Percentiles rank a stretch among this genome's conserved stretches.
Evolutionary conservation across 1,140 invertebrate species (phyloP).

Genomic region (Panagrolaimus sp.): DNA sequence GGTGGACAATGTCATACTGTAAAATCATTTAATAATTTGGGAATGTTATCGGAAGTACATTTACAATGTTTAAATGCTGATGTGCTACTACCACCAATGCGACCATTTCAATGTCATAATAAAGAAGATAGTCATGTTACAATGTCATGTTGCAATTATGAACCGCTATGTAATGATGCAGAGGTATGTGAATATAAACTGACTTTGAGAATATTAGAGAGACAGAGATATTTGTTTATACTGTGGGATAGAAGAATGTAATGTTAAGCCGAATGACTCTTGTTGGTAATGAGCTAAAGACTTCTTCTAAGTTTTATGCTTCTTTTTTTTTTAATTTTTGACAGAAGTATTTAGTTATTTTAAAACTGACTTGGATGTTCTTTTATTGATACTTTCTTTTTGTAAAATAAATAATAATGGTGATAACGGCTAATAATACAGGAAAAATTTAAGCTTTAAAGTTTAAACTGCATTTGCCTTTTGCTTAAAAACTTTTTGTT

Average conservation of each 20-base stretch:
- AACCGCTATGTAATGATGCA: constrained; percentile 36
- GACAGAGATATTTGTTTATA: too few relatives aligned
- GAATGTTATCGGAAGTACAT: background rate
- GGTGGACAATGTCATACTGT: constrained; percentile 27
- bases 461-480: too few relatives aligned
- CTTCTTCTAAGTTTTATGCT: constrained; percentile 17
- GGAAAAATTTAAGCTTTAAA: too few relatives aligned
- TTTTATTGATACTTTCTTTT: too few relatives aligned
- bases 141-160: constrained; percentile 27
- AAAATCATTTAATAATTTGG: background rate
- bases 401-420: too few relatives aligned
- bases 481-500: too few relatives aligned
- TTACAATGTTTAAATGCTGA: constrained; percentile 11
- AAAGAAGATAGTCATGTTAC: background rate
- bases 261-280: too few relatives aligned
- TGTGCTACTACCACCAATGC: constrained; percentile 29
- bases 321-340: constrained; percentile 3
- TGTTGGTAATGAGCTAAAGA: too few relatives aligned
- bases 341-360: constrained; percentile 23
- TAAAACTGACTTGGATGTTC: constrained; percentile 1
- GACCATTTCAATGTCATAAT: constrained; percentile 40
- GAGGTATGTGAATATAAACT: constrained; percentile 20
- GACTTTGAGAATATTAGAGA: too few relatives aligned
- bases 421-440: too few relatives aligned
- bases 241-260: too few relatives aligned